Percentiles rank a stretch among this genome's conserved stretches.
phyloP scores from a whole-genome alignment of 2,888 invertebrate genomes.

The Dendrolimus houi region DNA sequence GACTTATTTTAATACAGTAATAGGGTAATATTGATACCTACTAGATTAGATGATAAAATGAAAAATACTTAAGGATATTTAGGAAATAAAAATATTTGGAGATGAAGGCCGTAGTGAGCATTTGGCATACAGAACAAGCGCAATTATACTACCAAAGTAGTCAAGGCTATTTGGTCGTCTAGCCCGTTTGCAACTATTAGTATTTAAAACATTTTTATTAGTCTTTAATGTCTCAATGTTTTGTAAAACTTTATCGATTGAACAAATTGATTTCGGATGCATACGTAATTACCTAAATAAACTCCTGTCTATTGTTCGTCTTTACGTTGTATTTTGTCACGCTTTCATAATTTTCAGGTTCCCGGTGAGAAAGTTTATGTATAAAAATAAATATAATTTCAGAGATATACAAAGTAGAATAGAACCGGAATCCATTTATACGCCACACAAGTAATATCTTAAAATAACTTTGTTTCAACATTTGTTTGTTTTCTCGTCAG shows the following conservation, averaged over 20 bases:
- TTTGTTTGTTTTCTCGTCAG: too few species aligned
- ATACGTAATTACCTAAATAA: neutral
- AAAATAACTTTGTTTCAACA: too few species aligned
- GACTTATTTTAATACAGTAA: too few species aligned
- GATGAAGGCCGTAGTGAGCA: neutral
- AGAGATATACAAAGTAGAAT: neutral
- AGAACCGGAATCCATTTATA: too few species aligned
- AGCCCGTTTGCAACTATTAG: neutral
- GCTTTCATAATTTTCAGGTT: neutral
- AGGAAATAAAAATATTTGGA: neutral
- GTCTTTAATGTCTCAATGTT: neutral
- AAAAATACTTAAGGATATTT: neutral
- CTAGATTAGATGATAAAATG: too few species aligned
- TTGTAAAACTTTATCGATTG: neutral
- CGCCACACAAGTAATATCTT: too few species aligned
- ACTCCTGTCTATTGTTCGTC: neutral
- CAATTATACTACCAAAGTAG: neutral
- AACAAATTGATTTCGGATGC: neutral
- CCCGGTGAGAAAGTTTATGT: neutral
- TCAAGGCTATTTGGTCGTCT: neutral
- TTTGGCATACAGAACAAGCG: neutral
- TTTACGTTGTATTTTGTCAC: neutral
- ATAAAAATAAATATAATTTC: neutral
- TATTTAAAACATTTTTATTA: neutral
- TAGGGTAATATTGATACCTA: too few species aligned